Conservation (phyloP, 2,888 invertebrate genomes). For the Eupithecia abbreviata region DNA sequence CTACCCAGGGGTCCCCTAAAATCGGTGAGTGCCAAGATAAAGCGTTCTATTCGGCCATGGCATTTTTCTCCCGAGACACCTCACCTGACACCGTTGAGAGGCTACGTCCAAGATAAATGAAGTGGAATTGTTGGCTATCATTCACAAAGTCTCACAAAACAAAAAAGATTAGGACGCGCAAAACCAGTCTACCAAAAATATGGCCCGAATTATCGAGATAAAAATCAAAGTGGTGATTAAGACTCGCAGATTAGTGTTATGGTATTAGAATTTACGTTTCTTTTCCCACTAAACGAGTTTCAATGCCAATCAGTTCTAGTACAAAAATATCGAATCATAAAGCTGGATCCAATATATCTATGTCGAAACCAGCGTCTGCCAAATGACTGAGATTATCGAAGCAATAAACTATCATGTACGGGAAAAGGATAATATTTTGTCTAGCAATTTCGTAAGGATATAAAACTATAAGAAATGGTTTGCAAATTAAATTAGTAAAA, state of each 20-base stretch:
- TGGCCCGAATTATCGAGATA: slow-evolving; percentile 22
- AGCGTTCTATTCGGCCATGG: slow-evolving; percentile 34
- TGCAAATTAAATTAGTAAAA: slow-evolving; percentile 25
- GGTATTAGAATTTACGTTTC: slow-evolving; percentile 25
- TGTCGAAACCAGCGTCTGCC: slow-evolving; percentile 35
- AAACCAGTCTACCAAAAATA: slow-evolving; percentile 28
- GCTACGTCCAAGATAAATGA: slow-evolving; percentile 29
- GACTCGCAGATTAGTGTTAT: slow-evolving; percentile 24
- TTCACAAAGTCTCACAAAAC: slow-evolving; percentile 26
- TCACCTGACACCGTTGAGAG: slow-evolving; percentile 37
- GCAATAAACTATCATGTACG: slow-evolving; percentile 35
- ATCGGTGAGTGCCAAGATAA: slow-evolving; percentile 39
- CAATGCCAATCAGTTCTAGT: slow-evolving; percentile 24
- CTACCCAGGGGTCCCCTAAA: slow-evolving; percentile 40
- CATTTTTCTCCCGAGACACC: slow-evolving; percentile 40
- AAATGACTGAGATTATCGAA: slow-evolving; percentile 37
- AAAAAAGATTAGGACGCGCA: slow-evolving; percentile 21
- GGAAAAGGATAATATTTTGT: slow-evolving; percentile 20
- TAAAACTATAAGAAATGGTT: slow-evolving; percentile 12
- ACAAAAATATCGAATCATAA: slow-evolving; percentile 34
- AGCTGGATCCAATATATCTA: slow-evolving; percentile 35
- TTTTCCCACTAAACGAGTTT: slow-evolving; percentile 30
- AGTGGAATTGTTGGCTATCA: slow-evolving; percentile 25
- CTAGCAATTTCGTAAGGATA: neutral
- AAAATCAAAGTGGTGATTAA: slow-evolving; percentile 32